Percentiles rank a stretch among this genome's conserved stretches.
phyloP scores from a whole-genome alignment of 64 coral and sea anemone genomes.

The Montipora foliosa region DNA sequence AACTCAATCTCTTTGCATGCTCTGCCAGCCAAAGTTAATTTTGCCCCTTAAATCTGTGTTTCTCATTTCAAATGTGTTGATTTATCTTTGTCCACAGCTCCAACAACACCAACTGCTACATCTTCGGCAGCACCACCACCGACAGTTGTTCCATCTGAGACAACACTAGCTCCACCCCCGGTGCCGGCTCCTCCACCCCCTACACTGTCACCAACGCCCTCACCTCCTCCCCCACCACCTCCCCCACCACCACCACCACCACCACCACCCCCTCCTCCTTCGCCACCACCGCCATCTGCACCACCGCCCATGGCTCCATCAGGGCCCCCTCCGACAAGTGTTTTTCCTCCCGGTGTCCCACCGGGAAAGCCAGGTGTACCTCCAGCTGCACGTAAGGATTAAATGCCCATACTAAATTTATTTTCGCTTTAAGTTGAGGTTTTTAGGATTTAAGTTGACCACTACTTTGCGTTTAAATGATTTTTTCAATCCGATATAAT shows the following conservation, averaged over 20 bases:
- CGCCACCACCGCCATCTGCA: conserved; percentile 32
- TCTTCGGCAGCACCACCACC: background rate
- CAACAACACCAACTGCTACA: background rate
- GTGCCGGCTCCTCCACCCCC: background rate
- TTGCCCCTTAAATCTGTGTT: background rate
- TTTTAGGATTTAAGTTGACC: background rate
- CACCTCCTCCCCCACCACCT: conserved; percentile 33
- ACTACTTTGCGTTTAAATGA: too few relatives aligned
- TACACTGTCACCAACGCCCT: conserved; percentile 15
- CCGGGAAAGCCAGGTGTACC: background rate
- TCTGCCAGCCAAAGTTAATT: too few relatives aligned
- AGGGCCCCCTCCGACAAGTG: background rate
- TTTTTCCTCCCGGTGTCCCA: background rate
- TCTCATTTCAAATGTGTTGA: background rate
- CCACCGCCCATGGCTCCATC: background rate
- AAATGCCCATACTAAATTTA: background rate
- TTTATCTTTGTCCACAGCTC: background rate
- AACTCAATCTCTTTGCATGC: too few relatives aligned
- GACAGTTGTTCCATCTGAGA: background rate
- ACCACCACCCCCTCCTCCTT: conserved; percentile 4
- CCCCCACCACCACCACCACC: background rate
- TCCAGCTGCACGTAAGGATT: conserved; percentile 7
- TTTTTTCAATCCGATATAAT: too few relatives aligned
- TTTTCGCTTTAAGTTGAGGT: background rate
- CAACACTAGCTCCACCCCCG: conserved; percentile 12